phyloP scores from a whole-genome alignment of 2,113 vertebrate genomes.

The human region DNA sequence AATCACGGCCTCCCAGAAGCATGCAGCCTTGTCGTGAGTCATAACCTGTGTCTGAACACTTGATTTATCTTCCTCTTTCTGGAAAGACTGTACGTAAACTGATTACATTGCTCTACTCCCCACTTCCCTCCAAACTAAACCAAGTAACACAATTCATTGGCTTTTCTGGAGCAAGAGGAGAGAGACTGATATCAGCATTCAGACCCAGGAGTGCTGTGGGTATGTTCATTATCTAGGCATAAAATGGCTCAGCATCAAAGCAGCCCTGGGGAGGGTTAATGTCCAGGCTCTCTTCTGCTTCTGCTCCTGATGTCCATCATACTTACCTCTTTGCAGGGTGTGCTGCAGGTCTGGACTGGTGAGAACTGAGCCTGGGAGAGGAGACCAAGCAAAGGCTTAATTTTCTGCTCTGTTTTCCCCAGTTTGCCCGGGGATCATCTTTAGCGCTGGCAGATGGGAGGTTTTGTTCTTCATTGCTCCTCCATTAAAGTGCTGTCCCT shows the following conservation, averaged over 20 bases:
- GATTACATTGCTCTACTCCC: not conserved
- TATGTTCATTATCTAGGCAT: not conserved
- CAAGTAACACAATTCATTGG: not conserved
- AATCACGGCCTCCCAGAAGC: not conserved
- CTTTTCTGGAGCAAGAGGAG: not conserved
- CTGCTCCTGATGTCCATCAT: not conserved
- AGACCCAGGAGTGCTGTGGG: not conserved
- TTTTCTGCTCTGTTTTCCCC: conserved; percentile 37
- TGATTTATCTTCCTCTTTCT: conserved; percentile 3
- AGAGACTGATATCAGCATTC: not conserved
- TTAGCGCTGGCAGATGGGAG: not conserved
- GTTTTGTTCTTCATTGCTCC: not conserved
- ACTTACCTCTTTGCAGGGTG: not conserved
- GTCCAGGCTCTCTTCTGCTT: not conserved
- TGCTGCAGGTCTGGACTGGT: not conserved
- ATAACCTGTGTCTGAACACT: not conserved
- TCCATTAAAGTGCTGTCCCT: not conserved
- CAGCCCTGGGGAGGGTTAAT: not conserved
- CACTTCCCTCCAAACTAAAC: not conserved
- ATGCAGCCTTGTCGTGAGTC: not conserved
- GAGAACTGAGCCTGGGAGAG: not conserved
- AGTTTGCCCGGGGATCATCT: not conserved
- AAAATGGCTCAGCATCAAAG: not conserved
- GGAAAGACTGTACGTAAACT: not conserved
- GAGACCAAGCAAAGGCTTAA: not conserved